Base-by-base conservation (phyloP, 2,888 invertebrate genomes). In the Pomacea canaliculata region DNA sequence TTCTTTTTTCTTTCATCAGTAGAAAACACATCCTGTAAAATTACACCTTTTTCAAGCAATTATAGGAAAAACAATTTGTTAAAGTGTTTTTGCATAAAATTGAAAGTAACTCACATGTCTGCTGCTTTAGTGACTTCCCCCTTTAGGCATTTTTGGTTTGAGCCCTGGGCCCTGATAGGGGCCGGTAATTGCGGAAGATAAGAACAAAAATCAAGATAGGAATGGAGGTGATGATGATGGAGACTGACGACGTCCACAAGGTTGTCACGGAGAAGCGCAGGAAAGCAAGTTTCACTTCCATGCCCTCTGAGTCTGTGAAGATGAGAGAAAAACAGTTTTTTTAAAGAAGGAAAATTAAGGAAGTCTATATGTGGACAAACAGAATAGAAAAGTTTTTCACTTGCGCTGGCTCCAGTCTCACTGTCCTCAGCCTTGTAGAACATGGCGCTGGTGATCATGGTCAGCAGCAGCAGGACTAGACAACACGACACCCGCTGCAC, bases 141-240 rank as follows among this genome's bases (percentile, higher is more conserved):
- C 1, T 37, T 37, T 37, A 37, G 37, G 37, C 5, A 5, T 37
- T 37, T 5, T 37, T 37, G 5, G 37, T 5, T 1, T 3, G 5
- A 37, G 37, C 37, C 37, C 37, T 37, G 37, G 37, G 37, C 37
- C 67, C 67, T 12, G 67, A 19, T 9, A 0, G 8, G 27, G 67
- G 67, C 16, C 67, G 13, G 67, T 46, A 67, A 18, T 77, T 81
- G 5, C 85, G 73, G 78, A 86, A 87, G 37, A 87, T 78, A 56
- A 81, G 75, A 13, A 85, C 81, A 63, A 91, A 85, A 7, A 89
- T 48, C 49, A 90, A 81, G 10, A 87, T 86, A 0, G 88, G 85
- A 10, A 88, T 85, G 37, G 90, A 86, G 10, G 88, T 85, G 60
- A 91, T 82, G 51, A 90, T 72, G 9, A 85, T 79, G 27, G 86